phyloP scores from a whole-genome alignment of 2,113 vertebrate species.

The Thermophis baileyi region DNA sequence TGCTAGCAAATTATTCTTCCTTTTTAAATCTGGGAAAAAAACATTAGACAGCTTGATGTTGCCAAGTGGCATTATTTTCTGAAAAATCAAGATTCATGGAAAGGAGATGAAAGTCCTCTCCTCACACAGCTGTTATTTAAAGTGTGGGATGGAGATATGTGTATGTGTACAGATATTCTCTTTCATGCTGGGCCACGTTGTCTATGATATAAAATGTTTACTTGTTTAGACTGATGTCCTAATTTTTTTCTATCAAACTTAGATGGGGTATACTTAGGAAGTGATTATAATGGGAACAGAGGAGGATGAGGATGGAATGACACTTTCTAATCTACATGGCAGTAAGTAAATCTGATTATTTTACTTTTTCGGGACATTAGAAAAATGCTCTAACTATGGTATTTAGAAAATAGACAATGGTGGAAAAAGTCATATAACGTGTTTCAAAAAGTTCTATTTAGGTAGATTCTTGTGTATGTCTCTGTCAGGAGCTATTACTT shows the following conservation, averaged over 20 bases:
- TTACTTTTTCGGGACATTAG: neutral
- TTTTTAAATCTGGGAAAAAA: neutral
- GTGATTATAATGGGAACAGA: conserved; percentile 71
- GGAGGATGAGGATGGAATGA: conserved; percentile 64
- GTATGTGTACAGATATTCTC: neutral
- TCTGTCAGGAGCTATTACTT: neutral
- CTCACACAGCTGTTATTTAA: neutral
- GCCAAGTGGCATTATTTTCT: neutral
- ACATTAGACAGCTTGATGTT: neutral
- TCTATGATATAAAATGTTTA: neutral
- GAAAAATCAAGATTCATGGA: neutral
- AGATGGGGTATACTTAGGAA: conserved; percentile 70
- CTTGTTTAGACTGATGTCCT: neutral
- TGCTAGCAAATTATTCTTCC: neutral
- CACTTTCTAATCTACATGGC: conserved; percentile 57
- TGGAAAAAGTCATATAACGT: neutral
- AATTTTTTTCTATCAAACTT: neutral
- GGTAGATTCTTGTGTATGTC: neutral
- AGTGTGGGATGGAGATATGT: neutral
- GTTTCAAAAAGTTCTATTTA: neutral
- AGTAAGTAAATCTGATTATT: conserved; percentile 46
- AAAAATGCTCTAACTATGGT: neutral
- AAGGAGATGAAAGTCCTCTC: neutral
- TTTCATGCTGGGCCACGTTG: neutral
- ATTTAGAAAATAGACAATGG: neutral